Base-by-base conservation (phyloP, 2,888 invertebrate genomes). In the Conistra vaccinii region DNA sequence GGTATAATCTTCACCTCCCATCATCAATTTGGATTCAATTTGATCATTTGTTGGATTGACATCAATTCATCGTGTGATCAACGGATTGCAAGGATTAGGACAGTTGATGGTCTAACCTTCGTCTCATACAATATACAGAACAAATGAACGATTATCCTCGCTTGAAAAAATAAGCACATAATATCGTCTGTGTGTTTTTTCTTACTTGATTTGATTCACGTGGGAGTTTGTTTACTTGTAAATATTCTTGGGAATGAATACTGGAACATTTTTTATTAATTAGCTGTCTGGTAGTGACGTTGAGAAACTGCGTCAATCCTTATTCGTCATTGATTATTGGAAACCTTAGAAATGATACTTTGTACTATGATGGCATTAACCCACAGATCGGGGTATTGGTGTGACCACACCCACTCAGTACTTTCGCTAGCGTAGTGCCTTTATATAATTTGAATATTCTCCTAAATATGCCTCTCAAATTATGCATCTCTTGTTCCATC, bases 301-400 rank as follows among this genome's bases (percentile, higher is more conserved):
- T 63, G 57, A 65, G 51, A 53, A 69, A 48, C 72, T 73, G 57
- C 76, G 76, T 76, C 78, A 87, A 83, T 83, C 42, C 10, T 67
- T 73, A 82, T 81, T 78, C 51, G 63, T 78, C 70, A 73, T 29
- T 63, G 45, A 83, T 79, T 77, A 76, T 60, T 73, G 62, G 63
- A 81, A 80, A 84, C 58, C 74, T 51, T 6, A 26, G 29, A 29
- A 42, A 20, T 65, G 12, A 42, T 45, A 82, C 82, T 81, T 76
- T 84, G 85, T 9, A 75, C 85, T 60, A 23, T 80, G 81, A 82
- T 72, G 70, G 57, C 51, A 75, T 48, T 65, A 57, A 80, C 70
- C 60, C 17, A 42, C 48, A 51, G 48, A 61, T 63, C 58, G 48
- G 32, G 32, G 39, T 39, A 32, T 66, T 48, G 29, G n/a, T 26